A percentile compares a stretch with the other conserved stretches of the same genome.
Evolutionary conservation across 2,113 vertebrate species (phyloP).

Genomic region (Ptychochromis oligacanthus): DNA sequence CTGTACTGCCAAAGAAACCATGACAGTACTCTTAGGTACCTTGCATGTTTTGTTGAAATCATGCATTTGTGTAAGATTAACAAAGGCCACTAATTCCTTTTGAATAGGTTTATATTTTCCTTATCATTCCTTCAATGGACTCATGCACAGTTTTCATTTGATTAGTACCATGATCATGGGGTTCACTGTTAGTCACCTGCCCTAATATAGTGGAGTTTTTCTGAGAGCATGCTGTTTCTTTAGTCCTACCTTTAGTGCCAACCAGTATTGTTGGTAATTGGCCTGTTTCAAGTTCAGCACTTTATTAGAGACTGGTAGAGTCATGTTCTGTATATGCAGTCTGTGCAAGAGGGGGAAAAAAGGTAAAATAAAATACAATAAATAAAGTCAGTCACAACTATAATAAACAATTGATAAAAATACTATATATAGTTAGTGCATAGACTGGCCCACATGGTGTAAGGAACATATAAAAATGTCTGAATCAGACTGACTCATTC

Average conservation of each 20-base stretch:
- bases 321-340: constrained; percentile 2
- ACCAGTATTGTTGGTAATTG: constrained; percentile 6
- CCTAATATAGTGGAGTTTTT: constrained; percentile 12
- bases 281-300: constrained; percentile 48
- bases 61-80: constrained; percentile 47
- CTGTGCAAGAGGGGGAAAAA: background rate
- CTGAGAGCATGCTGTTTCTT: background rate
- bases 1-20: constrained; percentile 80
- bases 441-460: background rate
- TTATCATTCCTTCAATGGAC: background rate
- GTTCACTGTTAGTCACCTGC: background rate
- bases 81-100: constrained; percentile 25
- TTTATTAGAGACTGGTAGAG: constrained; percentile 44
- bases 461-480: background rate
- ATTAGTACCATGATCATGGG: background rate
- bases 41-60: constrained; percentile 41
- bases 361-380: background rate
- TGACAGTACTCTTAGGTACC: constrained; percentile 57
- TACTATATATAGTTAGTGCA: background rate
- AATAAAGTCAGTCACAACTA: background rate
- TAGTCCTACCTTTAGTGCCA: constrained; percentile 13
- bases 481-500: constrained; percentile 1
- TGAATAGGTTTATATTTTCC: constrained; percentile 20
- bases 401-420: background rate
- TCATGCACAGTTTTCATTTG: constrained; percentile 11